These are phyloP conservation scores for Amblyjoppa proteus DNA, from an alignment of 2,888 invertebrate species.

Conservation along the genomic window DNA sequence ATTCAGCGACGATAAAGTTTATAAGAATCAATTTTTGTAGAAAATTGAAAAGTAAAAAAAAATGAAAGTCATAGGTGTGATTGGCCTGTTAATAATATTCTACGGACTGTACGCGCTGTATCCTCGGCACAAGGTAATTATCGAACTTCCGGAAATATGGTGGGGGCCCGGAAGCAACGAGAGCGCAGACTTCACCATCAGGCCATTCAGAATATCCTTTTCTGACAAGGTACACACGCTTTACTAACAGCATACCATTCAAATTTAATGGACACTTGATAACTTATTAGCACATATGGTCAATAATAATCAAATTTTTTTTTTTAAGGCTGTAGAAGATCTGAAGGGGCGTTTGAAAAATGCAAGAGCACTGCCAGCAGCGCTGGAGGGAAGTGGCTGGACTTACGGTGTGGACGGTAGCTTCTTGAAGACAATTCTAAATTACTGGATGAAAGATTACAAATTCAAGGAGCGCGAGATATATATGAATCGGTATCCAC, in stretches of 20 bases:
- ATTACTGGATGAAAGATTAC: slow-evolving; percentile 87
- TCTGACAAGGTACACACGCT: slow-evolving; percentile 86
- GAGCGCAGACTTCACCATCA: slow-evolving; percentile 86
- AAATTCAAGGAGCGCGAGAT: slow-evolving; percentile 86
- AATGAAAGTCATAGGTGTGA: background rate
- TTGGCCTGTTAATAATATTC: slow-evolving; percentile 9
- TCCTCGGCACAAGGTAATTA: slow-evolving; percentile 20
- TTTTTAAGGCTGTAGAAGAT: slow-evolving; percentile 81
- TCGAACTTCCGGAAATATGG: slow-evolving; percentile 84
- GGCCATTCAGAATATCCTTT: slow-evolving; percentile 87
- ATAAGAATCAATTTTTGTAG: background rate
- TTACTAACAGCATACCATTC: background rate
- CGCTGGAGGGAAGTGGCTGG: slow-evolving; percentile 77
- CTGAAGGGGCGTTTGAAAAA: slow-evolving; percentile 83
- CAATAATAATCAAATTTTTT: background rate
- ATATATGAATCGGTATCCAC: slow-evolving; percentile 86
- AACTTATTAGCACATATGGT: too few relatives aligned
- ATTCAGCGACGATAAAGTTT: background rate
- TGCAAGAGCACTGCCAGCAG: slow-evolving; percentile 72
- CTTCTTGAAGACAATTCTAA: slow-evolving; percentile 83
- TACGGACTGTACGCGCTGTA: slow-evolving; percentile 23
- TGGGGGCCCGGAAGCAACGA: slow-evolving; percentile 87
- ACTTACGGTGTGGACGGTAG: slow-evolving; percentile 86
- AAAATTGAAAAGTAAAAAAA: background rate
- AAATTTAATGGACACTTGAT: background rate